Evolutionary conservation across 2,888 invertebrate genomes (phyloP).

Genomic region (Drosophila hawaiiensis): DNA sequence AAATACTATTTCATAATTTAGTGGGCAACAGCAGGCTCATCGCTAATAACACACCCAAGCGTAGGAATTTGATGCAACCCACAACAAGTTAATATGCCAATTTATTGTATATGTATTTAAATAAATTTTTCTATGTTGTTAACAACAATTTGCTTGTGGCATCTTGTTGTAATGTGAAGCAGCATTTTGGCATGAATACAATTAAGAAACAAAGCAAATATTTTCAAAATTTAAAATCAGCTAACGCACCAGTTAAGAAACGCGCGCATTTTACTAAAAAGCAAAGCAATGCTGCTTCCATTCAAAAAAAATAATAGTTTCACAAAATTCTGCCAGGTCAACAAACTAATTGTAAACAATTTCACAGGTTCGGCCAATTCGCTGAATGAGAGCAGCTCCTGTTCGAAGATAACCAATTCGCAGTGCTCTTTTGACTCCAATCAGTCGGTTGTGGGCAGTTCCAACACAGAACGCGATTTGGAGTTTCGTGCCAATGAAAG

Average conservation of each 20-base stretch:
- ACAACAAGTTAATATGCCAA: slow-evolving; percentile 84
- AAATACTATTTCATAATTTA: slow-evolving; percentile 61
- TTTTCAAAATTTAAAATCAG: slow-evolving; percentile 43
- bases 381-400: slow-evolving; percentile 85
- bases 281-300: slow-evolving; percentile 64
- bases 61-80: slow-evolving; percentile 83
- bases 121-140: slow-evolving; percentile 22
- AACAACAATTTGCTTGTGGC: slow-evolving; percentile 48
- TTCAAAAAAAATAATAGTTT: slow-evolving; percentile 35
- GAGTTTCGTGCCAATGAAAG: slow-evolving; percentile 86
- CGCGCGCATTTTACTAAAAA: slow-evolving; percentile 30
- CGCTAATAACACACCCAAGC: slow-evolving; percentile 83
- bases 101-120: slow-evolving; percentile 51
- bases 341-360: slow-evolving; percentile 6
- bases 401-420: slow-evolving; percentile 84
- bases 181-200: slow-evolving; percentile 58
- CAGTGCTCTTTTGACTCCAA: slow-evolving; percentile 85
- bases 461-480: slow-evolving; percentile 82
- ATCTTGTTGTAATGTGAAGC: slow-evolving; percentile 62
- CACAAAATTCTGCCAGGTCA: not conserved
- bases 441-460: slow-evolving; percentile 85
- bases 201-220: slow-evolving; percentile 11
- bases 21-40: slow-evolving; percentile 81
- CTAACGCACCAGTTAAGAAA: slow-evolving; percentile 26
- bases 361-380: slow-evolving; percentile 85